phyloP scores from a whole-genome alignment of 2,797 vertebrate genomes.

The Sebastes paucispinis region DNA sequence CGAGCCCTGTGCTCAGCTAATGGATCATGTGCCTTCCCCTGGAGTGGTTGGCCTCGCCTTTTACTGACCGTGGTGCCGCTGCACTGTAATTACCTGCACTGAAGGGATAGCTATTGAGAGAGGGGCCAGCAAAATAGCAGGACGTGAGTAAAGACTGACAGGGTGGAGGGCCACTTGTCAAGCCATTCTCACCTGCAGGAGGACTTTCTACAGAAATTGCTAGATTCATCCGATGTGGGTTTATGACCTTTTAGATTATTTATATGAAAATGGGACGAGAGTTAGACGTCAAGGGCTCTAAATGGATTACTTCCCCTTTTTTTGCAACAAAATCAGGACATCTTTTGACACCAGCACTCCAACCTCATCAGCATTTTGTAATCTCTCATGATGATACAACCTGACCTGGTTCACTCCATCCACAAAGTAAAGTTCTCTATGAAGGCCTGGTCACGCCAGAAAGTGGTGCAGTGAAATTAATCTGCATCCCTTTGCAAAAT shows the following conservation, averaged over 20 bases:
- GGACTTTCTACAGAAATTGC: constrained; percentile 23
- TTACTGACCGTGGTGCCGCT: constrained; percentile 53
- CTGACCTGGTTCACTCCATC: neutral
- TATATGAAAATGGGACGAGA: neutral
- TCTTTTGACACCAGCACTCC: neutral
- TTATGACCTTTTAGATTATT: constrained; percentile 7
- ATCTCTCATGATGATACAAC: neutral
- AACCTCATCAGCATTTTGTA: neutral
- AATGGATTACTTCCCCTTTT: neutral
- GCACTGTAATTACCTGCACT: constrained; percentile 74
- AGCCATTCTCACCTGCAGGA: constrained; percentile 20
- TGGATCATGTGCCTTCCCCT: constrained; percentile 73
- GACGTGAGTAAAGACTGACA: constrained; percentile 51
- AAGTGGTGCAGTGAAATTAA: neutral
- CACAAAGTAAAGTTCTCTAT: neutral
- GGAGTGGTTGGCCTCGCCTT: constrained; percentile 55
- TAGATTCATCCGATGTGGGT: constrained; percentile 9
- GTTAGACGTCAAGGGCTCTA: neutral
- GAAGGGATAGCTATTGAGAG: constrained; percentile 40
- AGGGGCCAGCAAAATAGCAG: constrained; percentile 22
- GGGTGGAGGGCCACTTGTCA: constrained; percentile 49
- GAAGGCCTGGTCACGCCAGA: neutral
- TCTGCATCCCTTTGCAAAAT: fast-evolving
- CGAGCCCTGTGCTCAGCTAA: constrained; percentile 68
- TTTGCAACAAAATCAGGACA: neutral